Base-by-base conservation (phyloP, 1,140 invertebrate genomes). In the Scaptomyza graminum region DNA sequence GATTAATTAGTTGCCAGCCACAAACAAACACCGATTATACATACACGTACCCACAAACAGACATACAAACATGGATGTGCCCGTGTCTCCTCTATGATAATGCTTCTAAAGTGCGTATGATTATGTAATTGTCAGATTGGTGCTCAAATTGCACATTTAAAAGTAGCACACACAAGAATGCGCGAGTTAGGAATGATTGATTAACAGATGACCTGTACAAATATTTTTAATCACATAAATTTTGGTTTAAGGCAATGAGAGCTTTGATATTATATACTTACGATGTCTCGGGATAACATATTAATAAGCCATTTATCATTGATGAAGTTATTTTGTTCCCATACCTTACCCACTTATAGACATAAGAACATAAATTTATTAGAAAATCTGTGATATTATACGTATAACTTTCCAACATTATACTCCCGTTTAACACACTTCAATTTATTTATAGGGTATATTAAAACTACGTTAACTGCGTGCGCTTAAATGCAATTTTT, bases 81-180 rank as follows among this genome's bases (percentile, higher is more conserved):
- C 31, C 28, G 56, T 16, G 43, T 56, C 12, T 18, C 28, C 59
- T 37, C 60, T 61, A 55, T 76, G 75, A 54, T 64, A 66, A 62
- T 77, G 69, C 77, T 67, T 61, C 68, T 69, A 80, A 78, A 81
- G 60, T 71, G 82, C 77, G 77, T 78, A 62, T 87, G 87, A 87
- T 87, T 85, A 78, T 78, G 56, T 87, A 78, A 85, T 75, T 81
- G 63, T 66, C 71, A 64, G 61, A 51, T 72, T 52, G 49, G 39
- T 18, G n/a, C 46, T 46, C 59, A 47, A 52, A 31, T 15, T 62
- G 56, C 60, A 52, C 61, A 18, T 18, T 39, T 49, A 37, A 50
- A 15, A 37, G 47, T 50, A 13, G 11, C 22, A 13, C 12, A 13
- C 12, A 3, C n/a, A 31, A 31, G 25, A 51, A 8, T 13, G 5